Conservation (phyloP, 2,888 invertebrate species). For the Panzeria rudis region DNA sequence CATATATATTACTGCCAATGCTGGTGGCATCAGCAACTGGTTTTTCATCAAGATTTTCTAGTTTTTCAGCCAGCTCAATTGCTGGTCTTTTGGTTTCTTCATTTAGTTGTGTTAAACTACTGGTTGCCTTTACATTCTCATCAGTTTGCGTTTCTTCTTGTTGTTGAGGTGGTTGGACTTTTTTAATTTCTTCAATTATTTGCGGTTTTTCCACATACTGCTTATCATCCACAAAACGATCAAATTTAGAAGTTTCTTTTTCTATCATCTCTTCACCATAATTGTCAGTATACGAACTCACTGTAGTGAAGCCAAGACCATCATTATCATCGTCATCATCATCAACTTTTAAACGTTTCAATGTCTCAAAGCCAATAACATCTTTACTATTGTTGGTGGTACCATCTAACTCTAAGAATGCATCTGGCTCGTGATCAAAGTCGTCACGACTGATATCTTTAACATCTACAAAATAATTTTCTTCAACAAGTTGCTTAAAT, state of each 20-base stretch:
- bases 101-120: background rate
- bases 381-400: conserved; percentile 82
- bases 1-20: conserved; percentile 8
- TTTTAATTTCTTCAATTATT: conserved; percentile 79
- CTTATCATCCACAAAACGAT: conserved; percentile 83
- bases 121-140: conserved; percentile 59
- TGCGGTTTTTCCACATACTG: conserved; percentile 83
- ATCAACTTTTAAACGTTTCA: conserved; percentile 81
- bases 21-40: conserved; percentile 71
- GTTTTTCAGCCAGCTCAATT: conserved; percentile 57
- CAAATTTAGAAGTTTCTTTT: conserved; percentile 83
- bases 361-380: conserved; percentile 82
- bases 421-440: conserved; percentile 79
- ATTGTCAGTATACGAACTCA: conserved; percentile 73
- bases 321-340: conserved; percentile 73
- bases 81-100: conserved; percentile 38
- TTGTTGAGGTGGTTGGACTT: conserved; percentile 76
- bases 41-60: conserved; percentile 71
- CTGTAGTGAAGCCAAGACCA: conserved; percentile 46
- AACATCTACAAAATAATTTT: conserved; percentile 87
- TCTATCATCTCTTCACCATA: conserved; percentile 77
- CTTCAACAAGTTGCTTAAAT: conserved; percentile 86
- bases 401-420: conserved; percentile 74
- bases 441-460: conserved; percentile 83
- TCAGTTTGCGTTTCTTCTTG: conserved; percentile 57